Conservation (phyloP, 2,797 vertebrate species). For the Chanos chanos region DNA sequence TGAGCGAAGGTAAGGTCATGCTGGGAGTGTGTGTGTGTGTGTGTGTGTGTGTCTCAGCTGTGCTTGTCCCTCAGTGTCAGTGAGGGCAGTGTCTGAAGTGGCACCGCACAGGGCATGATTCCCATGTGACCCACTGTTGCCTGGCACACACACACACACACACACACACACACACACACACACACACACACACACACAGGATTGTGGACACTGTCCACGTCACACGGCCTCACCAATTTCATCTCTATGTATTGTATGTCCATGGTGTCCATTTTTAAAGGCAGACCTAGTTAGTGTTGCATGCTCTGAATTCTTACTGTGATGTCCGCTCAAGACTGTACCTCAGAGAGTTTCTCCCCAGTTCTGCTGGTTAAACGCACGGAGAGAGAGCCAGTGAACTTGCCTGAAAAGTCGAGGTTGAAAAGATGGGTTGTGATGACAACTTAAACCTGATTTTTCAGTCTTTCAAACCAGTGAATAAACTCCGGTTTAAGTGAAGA, state of each 20-base stretch:
- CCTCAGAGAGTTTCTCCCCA: too few relatives aligned
- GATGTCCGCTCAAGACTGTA: too few relatives aligned
- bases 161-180: background rate
- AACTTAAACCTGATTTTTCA: too few relatives aligned
- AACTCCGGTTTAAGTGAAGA: too few relatives aligned
- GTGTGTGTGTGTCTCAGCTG: constrained; percentile 16
- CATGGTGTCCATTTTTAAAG: background rate
- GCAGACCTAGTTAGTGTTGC: too few relatives aligned
- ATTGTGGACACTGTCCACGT: background rate
- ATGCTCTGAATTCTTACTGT: too few relatives aligned
- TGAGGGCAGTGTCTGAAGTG: background rate
- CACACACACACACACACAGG: background rate
- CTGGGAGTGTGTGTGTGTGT: background rate
- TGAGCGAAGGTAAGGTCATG: too few relatives aligned
- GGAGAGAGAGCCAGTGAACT: background rate
- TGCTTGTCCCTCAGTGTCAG: constrained; percentile 22
- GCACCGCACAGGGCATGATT: constrained; percentile 18
- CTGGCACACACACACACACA: background rate
- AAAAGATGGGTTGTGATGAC: too few relatives aligned
- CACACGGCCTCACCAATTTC: background rate
- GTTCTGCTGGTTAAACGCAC: too few relatives aligned
- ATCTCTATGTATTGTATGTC: constrained; percentile 14
- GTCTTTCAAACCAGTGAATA: too few relatives aligned
- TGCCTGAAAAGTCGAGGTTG: too few relatives aligned
- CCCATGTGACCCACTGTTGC: constrained; percentile 32